Evolutionary conservation across 92 coral and sea anemone species (phyloP), one percentile per base, ranked within the genome.

Genomic region (Siderastrea siderea): DNA sequence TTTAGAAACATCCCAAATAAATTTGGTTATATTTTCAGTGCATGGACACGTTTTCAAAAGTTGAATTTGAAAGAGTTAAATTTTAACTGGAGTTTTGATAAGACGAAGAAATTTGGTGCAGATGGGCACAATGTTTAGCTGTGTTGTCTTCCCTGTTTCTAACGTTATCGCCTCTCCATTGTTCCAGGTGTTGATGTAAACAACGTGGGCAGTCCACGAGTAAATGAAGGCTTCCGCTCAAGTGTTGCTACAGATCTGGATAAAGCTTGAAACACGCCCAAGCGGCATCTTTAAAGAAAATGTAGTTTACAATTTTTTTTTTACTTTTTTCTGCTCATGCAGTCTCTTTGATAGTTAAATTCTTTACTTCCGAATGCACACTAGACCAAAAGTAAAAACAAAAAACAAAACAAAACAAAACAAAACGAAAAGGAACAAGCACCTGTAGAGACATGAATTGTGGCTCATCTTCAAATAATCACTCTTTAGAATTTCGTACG

Each of bases 171-270:
- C 50, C 13, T 14, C 13, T 83, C 47, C 4, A 74, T n/a, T 53
- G n/a, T 71, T 1, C 17, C 67, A 88, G 91, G 47, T 4, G 78
- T 82, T 55, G 89, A 88, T 54, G 11, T 74, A 62, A 64, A 13
- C 46, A 68, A 51, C 48, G 65, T 88, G 57, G 68, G n/a, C 16
- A 63, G 26, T 10, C 5, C 91, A n/a, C 65, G 19, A 83, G 68
- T 14, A 7, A 88, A 88, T 38, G 61, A 76, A 58, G 91, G 82
- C 4, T 88, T 74, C 60, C 70, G 72, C 8, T 61, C 87, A 45
- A 84, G 87, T 73, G 80, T 64, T 4, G 71, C 80, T 16, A 44
- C 81, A 8, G 60, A 60, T 47, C 72, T 84, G n/a, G 72, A 84
- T 52, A 84, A 74, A 53, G 87, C 81, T 60, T 84, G 57, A 74